These are phyloP conservation scores for Acrobasis repandana DNA, from an alignment of 2,888 invertebrate species.

Conservation along the genomic window DNA sequence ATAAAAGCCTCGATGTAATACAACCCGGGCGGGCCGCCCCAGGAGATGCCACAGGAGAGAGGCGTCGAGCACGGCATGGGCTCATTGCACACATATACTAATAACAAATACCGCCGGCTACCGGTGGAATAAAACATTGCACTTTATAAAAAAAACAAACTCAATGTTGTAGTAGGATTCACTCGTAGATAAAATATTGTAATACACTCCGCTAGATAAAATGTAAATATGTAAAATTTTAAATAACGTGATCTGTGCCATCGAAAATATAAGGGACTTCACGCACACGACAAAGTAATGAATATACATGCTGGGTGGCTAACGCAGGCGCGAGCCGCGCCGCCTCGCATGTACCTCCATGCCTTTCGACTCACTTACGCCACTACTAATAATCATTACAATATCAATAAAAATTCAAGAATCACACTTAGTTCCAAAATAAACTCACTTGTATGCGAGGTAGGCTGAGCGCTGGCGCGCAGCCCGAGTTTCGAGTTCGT, in stretches of 20 bases:
- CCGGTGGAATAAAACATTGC: slow-evolving; percentile 82
- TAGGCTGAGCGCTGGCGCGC: slow-evolving; percentile 84
- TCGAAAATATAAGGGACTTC: slow-evolving; percentile 81
- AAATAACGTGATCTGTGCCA: slow-evolving; percentile 80
- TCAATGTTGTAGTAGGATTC: slow-evolving; percentile 83
- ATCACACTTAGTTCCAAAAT: slow-evolving; percentile 90
- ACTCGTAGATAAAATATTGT: slow-evolving; percentile 82
- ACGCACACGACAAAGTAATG: slow-evolving; percentile 74
- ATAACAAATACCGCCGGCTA: slow-evolving; percentile 79
- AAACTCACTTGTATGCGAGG: slow-evolving; percentile 90
- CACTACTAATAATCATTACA: slow-evolving; percentile 82
- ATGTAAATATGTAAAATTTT: slow-evolving; percentile 82
- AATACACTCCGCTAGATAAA: slow-evolving; percentile 82
- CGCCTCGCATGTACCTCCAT: slow-evolving; percentile 58
- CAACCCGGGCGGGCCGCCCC: slow-evolving; percentile 45
- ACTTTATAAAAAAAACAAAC: slow-evolving; percentile 79
- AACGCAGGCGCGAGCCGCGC: slow-evolving; percentile 37
- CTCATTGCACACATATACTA: slow-evolving; percentile 72
- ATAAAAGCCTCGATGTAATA: slow-evolving; percentile 33
- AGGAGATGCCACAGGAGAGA: slow-evolving; percentile 49
- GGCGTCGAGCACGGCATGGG: slow-evolving; percentile 55
- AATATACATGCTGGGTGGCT: slow-evolving; percentile 54
- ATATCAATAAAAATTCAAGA: slow-evolving; percentile 85
- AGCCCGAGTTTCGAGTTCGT: slow-evolving; percentile 84
- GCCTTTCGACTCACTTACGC: slow-evolving; percentile 76